Evolutionary conservation across 2,888 invertebrate genomes (phyloP), one percentile per base, ranked within the genome.

Genomic region (Dioctria rufipes): DNA sequence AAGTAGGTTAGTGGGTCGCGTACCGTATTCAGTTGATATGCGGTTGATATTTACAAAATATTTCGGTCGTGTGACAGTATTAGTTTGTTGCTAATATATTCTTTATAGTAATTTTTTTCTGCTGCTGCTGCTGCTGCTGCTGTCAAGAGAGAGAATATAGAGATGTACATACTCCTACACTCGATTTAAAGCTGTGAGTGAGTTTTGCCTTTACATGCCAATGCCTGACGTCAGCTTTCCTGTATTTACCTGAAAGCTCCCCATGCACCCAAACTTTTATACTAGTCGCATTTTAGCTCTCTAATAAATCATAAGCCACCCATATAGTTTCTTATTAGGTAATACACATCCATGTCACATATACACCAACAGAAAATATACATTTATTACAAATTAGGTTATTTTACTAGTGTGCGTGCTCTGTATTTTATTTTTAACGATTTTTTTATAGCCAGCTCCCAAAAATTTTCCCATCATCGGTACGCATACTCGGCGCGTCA

Each of bases 1-100:
- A 95, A 93, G 92, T 95, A 92, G 95, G 95, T 95, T 93, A 95
- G 94, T 95, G 92, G 95, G 95, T 93, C 89, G 83, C 81, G 82
- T 80, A 80, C 75, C 61, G 69, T 79, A 58, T 79, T 79, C 37
- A 69, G 58, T 79, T 79, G 69, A 60, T 79, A 58, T 79, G 67
- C 37, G 60, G 58, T 79, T 79, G 69, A 79, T 81, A 73, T 81
- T 80, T 80, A 75, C 80, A 77, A 77, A 77, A 77, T 63, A 77
- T 77, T 77, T 11, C n/a, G 49, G 11, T 13, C n/a, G 63, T 5
- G n/a, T 77, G 63, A 46, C 3, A 1, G 54, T 54, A 9, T 5
- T 46, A 9, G 49, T n/a, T 54, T n/a, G 54, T 4, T 25, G 25
- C 25, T 25, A 25, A 25, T 25, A 25, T 25, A 25, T 25, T 25